Evolutionary conservation across 1,140 invertebrate genomes (phyloP), one percentile per base, ranked within the genome.

Genomic region (Bicyclus anynana): DNA sequence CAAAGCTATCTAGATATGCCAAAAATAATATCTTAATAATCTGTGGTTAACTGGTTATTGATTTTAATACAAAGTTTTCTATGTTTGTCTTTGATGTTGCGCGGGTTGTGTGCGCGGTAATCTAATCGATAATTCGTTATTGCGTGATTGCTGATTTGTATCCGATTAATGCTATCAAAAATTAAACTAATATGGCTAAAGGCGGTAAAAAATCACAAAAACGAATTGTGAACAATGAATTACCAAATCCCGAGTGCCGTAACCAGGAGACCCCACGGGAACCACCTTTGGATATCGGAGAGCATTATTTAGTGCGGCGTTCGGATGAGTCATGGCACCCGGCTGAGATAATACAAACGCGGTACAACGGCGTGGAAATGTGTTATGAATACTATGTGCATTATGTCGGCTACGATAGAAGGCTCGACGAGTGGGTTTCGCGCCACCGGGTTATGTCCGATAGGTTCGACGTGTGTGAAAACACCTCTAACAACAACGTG

Each of bases 391-490:
- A 98, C 84, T 99, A 98, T 89, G 97, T 99, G 7, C 97, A 99
- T 87, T 99, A 98, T 90, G 96, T 98, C 83, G 97, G 97, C 6
- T 95, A 96, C 71, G 98, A 99, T 80, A 91, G 97, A 65, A 92
- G 98, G 62, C 89, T 99, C 69, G 98, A 99, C 89, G 97, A 99
- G 90, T 99, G 98, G 98, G 96, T 99, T 51, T 93, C 94, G 17
- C 90, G 94, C 70, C 94, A 96, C 67, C 91, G 95, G 78, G 94
- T 96, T 74, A 95, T 95, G 93, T 93, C 91, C 21, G 93, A 94
- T 58, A 92, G 94, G 69, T 95, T 97, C 89, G 94, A 96, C 78
- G 91, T 95, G 84, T 92, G 91, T 70, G 93, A 95, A 91, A 94
- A 95, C 86, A n/a, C n/a, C n/a, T 80, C 82, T 7, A 83, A 79